Conservation (phyloP, 2,888 invertebrate genomes). For the Yponomeuta malinellus region DNA sequence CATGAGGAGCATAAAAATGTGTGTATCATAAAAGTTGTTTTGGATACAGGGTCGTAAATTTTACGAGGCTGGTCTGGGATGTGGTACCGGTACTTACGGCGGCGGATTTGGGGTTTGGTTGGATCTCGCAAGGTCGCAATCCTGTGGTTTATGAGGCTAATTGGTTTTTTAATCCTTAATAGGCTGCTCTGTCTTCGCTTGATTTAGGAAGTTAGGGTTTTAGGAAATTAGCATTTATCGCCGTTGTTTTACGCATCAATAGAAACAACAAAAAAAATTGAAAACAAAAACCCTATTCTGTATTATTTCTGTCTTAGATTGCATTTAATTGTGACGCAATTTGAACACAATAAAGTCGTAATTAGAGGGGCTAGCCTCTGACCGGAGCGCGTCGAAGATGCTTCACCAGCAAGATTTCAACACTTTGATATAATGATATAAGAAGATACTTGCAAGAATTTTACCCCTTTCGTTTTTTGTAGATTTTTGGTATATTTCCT, state of each 20-base stretch:
- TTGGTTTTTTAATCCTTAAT: slow-evolving; percentile 9
- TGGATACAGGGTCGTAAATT: slow-evolving; percentile 46
- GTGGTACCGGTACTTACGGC: neutral
- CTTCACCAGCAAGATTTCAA: too few species aligned
- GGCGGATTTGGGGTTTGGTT: neutral
- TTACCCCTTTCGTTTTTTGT: too few species aligned
- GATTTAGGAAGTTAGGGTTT: slow-evolving; percentile 2
- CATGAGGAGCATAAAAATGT: slow-evolving; percentile 22
- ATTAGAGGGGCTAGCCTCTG: too few species aligned
- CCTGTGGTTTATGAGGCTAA: slow-evolving; percentile 10
- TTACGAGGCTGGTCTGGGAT: slow-evolving; percentile 31
- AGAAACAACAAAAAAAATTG: neutral
- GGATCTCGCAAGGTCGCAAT: slow-evolving; percentile 5
- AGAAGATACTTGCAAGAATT: too few species aligned
- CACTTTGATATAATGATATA: too few species aligned
- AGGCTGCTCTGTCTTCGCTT: neutral
- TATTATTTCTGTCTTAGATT: too few species aligned
- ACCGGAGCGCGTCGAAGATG: too few species aligned
- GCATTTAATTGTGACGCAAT: too few species aligned
- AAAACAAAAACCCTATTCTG: neutral
- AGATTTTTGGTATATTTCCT: too few species aligned
- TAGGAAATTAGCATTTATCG: neutral
- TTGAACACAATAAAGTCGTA: too few species aligned
- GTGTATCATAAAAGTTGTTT: slow-evolving; percentile 42
- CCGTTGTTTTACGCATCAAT: neutral